Conservation (phyloP, 2,113 vertebrate species). For the Entomyzon cyanotis region DNA sequence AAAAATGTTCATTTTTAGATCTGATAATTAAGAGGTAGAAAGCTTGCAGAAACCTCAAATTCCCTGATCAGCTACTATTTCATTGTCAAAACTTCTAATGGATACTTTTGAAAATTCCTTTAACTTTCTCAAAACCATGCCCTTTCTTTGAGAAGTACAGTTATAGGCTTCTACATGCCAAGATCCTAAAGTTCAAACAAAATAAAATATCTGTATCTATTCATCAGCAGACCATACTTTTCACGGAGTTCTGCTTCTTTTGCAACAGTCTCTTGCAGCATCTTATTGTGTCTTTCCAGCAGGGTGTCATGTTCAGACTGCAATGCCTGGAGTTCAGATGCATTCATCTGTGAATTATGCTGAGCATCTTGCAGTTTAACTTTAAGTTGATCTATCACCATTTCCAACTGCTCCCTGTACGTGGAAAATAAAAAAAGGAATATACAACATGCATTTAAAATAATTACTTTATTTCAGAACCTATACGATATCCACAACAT, state of each 20-base stretch:
- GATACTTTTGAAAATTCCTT: not conserved
- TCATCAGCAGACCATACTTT: slow-evolving; percentile 75
- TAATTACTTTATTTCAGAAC: not conserved
- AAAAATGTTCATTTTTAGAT: not conserved
- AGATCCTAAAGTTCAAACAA: not conserved
- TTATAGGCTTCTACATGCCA: not conserved
- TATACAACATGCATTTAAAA: not conserved
- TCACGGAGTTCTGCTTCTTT: slow-evolving; percentile 95
- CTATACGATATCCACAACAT: not conserved
- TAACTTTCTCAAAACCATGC: not conserved
- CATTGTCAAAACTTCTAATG: not conserved
- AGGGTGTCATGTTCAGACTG: slow-evolving; percentile 90
- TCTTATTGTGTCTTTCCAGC: slow-evolving; percentile 93
- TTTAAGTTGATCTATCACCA: slow-evolving; percentile 85
- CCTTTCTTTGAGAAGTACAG: not conserved
- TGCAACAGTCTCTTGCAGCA: slow-evolving; percentile 89
- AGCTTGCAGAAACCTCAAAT: not conserved
- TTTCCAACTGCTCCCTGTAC: slow-evolving; percentile 85
- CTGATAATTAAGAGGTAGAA: not conserved
- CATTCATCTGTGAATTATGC: slow-evolving; percentile 80
- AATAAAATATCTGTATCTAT: not conserved
- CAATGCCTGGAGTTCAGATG: slow-evolving; percentile 84
- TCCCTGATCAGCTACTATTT: not conserved
- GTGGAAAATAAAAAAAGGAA: not conserved
- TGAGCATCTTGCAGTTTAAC: slow-evolving; percentile 87